Evolutionary conservation across 2,888 invertebrate genomes (phyloP).

Genomic region (Diadegma fenestrale): DNA sequence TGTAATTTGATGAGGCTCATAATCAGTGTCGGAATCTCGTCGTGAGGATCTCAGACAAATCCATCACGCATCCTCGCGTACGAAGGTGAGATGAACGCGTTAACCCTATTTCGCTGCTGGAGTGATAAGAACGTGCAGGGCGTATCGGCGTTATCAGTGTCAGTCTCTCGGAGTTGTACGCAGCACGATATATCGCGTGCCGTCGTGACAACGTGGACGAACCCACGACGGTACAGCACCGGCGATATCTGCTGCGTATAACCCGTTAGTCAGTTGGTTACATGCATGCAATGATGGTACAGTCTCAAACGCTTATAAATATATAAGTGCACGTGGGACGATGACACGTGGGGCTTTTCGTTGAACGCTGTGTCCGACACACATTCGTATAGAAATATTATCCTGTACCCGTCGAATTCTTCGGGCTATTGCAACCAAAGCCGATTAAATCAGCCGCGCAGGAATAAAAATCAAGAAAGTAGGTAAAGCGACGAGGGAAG

Average conservation of each 20-base stretch:
- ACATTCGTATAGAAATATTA: slow-evolving; percentile 20
- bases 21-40: not conserved
- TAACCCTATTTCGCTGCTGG: slow-evolving; percentile 28
- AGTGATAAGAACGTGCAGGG: slow-evolving; percentile 31
- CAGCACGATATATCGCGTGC: slow-evolving; percentile 53
- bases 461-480: not conserved
- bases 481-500: slow-evolving; percentile 4
- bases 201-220: slow-evolving; percentile 48
- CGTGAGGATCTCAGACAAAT: not conserved
- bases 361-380: slow-evolving; percentile 25
- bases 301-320: not conserved
- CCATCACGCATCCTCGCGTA: slow-evolving; percentile 25
- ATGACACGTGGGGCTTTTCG: slow-evolving; percentile 41
- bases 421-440: slow-evolving; percentile 55
- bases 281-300: slow-evolving; percentile 26
- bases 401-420: slow-evolving; percentile 56
- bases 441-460: slow-evolving; percentile 57
- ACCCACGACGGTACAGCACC: slow-evolving; percentile 45
- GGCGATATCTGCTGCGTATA: slow-evolving; percentile 53
- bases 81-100: slow-evolving; percentile 34
- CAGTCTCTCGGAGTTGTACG: slow-evolving; percentile 37
- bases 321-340: slow-evolving; percentile 50
- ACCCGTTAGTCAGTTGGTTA: slow-evolving; percentile 54
- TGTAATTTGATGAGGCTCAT: not conserved
- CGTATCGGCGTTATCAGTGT: slow-evolving; percentile 50